Evolutionary conservation across 2,797 vertebrate genomes (phyloP).

Genomic region (Darevskia nairensis): DNA sequence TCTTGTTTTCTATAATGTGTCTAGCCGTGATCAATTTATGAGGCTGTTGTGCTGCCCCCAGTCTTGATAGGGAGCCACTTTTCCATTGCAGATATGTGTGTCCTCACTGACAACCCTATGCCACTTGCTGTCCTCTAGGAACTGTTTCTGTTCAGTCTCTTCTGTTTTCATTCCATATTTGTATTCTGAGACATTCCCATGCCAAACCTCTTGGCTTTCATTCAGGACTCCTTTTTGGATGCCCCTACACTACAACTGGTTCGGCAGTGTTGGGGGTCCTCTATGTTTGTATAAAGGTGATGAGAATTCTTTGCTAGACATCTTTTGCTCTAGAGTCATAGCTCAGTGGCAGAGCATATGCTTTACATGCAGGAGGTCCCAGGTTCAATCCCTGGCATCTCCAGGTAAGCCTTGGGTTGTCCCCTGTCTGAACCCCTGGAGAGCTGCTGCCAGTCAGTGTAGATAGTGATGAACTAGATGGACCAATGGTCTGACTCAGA

Average conservation of each 20-base stretch:
- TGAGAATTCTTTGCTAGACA: neutral
- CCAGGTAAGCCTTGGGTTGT: too few relatives aligned
- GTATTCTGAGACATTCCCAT: neutral
- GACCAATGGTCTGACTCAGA: too few relatives aligned
- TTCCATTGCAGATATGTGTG: constrained; percentile 1
- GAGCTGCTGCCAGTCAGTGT: too few relatives aligned
- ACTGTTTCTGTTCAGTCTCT: neutral
- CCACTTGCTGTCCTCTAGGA: neutral
- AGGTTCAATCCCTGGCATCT: too few relatives aligned
- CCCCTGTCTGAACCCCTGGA: too few relatives aligned
- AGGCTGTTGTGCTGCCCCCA: neutral
- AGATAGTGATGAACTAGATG: too few relatives aligned
- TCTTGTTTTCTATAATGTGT: neutral
- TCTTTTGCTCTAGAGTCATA: neutral
- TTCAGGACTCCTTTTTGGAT: neutral
- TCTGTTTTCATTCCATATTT: neutral
- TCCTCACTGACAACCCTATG: neutral
- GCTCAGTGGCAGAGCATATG: too few relatives aligned
- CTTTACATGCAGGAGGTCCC: too few relatives aligned
- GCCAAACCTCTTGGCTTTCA: neutral
- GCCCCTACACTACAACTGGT: neutral
- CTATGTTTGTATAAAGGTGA: neutral
- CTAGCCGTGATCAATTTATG: neutral
- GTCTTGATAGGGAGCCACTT: neutral
- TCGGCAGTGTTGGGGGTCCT: neutral